Base-by-base conservation (phyloP, 2,797 vertebrate species). In the Chanos chanos region DNA sequence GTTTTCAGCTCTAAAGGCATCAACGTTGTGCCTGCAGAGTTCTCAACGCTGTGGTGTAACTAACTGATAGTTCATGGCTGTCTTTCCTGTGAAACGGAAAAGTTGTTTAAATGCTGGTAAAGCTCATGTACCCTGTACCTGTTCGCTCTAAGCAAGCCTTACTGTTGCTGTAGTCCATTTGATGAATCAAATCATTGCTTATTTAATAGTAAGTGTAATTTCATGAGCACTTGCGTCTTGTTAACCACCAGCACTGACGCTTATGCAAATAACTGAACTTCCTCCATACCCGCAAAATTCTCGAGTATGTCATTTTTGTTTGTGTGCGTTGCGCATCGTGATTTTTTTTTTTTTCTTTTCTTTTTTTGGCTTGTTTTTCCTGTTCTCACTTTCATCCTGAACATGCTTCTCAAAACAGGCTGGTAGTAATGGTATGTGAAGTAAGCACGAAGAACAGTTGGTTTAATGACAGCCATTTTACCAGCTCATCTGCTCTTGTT, bases 31-130 rank as follows among this genome's bases (percentile, higher is more conserved):
- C 41, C 52, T 62, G 49, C 28, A 13, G 25, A 28, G 52, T 33
- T 47, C 39, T 55, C 44, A 15, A 37, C 40, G 36, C 36, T 57
- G 61, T 57, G 56, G 52, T 43, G 57, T 39, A 28, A 22, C 13
- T 36, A 39, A 25, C 12, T 19, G 54, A 62, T 41, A 34, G n/a
- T 24, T 73, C 55, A 66, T 64, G 40, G 28, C 61, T 61, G 45
- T 69, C 19, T 50, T 61, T 40, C n/a, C n/a, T n/a, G n/a, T n/a
- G n/a, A n/a, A n/a, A n/a, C n/a, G 19, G 37, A 12, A 24, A 19
- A 16, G 6, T 7, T 45, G 12, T 24, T n/a, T n/a, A n/a, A n/a
- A n/a, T n/a, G n/a, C n/a, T n/a, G n/a, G n/a, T n/a, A n/a, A 10
- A 47, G 3, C 4, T 43, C 9, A 21, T 5, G n/a, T n/a, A n/a